Evolutionary conservation across 2,113 vertebrate genomes (phyloP).

Genomic region (Rhinogobius similis): DNA sequence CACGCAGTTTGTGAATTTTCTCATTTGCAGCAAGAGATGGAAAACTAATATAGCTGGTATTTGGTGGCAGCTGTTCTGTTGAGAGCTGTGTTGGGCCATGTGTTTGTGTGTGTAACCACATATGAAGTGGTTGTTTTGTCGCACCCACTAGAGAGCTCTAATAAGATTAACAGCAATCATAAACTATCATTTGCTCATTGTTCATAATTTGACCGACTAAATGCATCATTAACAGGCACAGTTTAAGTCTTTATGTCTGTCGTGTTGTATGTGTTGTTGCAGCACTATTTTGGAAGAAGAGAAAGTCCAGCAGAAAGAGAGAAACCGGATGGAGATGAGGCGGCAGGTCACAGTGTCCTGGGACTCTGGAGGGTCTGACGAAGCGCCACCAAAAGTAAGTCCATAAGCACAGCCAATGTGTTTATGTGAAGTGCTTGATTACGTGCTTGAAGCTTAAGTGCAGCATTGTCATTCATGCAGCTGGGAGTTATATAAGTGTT

Average conservation of each 20-base stretch:
- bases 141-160: not conserved
- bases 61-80: slow-evolving; percentile 11
- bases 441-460: not conserved
- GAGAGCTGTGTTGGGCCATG: slow-evolving; percentile 1
- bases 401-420: not conserved
- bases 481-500: not conserved
- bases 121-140: not conserved
- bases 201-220: not conserved
- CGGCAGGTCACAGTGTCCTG: slow-evolving; percentile 93
- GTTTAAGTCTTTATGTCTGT: not conserved
- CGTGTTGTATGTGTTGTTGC: slow-evolving; percentile 12
- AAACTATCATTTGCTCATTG: not conserved
- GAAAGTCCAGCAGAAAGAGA: slow-evolving; percentile 95
- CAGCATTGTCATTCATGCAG: not conserved
- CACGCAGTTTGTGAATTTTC: not conserved
- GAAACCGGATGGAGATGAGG: slow-evolving; percentile 95
- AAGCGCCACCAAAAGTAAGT: slow-evolving; percentile 96
- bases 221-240: not conserved
- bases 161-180: not conserved
- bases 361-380: slow-evolving; percentile 94
- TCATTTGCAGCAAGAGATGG: slow-evolving; percentile 10
- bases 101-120: slow-evolving; percentile 6
- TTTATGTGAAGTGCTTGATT: slow-evolving; percentile 2
- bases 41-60: slow-evolving; percentile 29
- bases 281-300: slow-evolving; percentile 97